Conservation (phyloP, 2,113 vertebrate genomes). For the Zingel zingel region DNA sequence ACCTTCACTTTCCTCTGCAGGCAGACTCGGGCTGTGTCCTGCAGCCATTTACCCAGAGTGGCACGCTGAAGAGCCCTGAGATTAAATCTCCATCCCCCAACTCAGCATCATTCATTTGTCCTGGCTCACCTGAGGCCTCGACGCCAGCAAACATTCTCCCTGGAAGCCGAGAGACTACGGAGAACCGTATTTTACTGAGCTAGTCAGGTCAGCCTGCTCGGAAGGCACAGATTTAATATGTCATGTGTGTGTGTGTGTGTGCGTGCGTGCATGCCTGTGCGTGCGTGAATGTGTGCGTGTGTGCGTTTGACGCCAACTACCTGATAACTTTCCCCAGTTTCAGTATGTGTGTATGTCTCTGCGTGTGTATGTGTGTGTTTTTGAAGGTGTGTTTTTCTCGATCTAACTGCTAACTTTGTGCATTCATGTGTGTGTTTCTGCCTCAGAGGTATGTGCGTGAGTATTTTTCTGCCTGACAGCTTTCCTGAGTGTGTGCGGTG, state of each 20-base stretch:
- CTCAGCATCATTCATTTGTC: constrained; percentile 76
- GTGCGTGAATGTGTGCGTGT: background rate
- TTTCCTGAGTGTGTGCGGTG: constrained; percentile 4
- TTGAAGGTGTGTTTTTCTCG: constrained; percentile 5
- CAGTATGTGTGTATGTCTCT: background rate
- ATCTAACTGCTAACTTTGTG: constrained; percentile 40
- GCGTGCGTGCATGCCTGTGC: background rate
- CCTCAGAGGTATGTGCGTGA: background rate
- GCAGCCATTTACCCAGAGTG: constrained; percentile 69
- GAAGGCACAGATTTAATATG: constrained; percentile 56
- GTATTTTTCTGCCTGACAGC: constrained; percentile 41
- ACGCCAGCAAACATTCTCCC: constrained; percentile 59
- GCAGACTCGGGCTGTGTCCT: constrained; percentile 33
- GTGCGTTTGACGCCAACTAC: constrained; percentile 17
- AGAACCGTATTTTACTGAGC: constrained; percentile 62
- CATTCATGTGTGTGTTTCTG: constrained; percentile 26
- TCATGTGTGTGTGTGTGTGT: background rate
- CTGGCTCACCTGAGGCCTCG: constrained; percentile 64
- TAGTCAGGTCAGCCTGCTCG: constrained; percentile 62
- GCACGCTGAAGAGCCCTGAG: constrained; percentile 66
- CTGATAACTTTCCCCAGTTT: constrained; percentile 39
- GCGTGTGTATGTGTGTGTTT: background rate
- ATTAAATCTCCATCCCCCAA: constrained; percentile 75
- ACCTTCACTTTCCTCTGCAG: constrained; percentile 77
- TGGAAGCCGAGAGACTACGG: constrained; percentile 43